Percentiles rank a stretch among this genome's conserved stretches.
These are phyloP conservation scores for Pinctada fucata DNA, from an alignment of 2,888 invertebrate species.

Conservation along the genomic window DNA sequence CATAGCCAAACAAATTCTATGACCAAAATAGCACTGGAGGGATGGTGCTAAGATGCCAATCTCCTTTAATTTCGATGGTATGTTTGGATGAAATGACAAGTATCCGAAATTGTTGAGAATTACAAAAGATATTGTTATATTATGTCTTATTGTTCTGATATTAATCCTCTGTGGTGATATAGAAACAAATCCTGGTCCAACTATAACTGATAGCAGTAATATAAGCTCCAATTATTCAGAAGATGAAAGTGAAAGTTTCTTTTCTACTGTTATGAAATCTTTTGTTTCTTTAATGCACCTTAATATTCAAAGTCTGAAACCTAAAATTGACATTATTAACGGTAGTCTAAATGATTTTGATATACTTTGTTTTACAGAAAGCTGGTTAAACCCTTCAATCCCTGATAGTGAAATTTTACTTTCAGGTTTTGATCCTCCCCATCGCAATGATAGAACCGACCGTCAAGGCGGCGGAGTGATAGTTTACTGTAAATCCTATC, in stretches of 20 bases:
- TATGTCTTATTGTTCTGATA: not conserved
- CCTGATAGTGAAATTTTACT: not conserved
- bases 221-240: not conserved
- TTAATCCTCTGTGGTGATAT: not conserved
- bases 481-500: not conserved
- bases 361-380: slow-evolving; percentile 11
- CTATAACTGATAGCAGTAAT: not conserved
- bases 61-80: too few species aligned
- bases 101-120: too few species aligned
- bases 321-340: slow-evolving; percentile 5
- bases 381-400: not conserved
- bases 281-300: slow-evolving; percentile 9
- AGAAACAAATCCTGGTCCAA: not conserved
- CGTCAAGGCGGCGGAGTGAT: not conserved
- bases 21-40: too few species aligned
- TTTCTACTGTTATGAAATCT: not conserved
- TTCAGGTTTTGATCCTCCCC: not conserved
- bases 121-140: too few species aligned
- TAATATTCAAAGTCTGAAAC: slow-evolving; percentile 3
- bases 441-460: not conserved
- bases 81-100: too few species aligned
- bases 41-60: too few species aligned
- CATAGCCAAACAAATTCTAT: too few species aligned
- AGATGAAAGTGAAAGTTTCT: not conserved
- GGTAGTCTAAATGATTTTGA: slow-evolving; percentile 1